These are phyloP conservation scores for Ochropacha duplaris DNA, from an alignment of 2,888 invertebrate species.

Conservation along the genomic window DNA sequence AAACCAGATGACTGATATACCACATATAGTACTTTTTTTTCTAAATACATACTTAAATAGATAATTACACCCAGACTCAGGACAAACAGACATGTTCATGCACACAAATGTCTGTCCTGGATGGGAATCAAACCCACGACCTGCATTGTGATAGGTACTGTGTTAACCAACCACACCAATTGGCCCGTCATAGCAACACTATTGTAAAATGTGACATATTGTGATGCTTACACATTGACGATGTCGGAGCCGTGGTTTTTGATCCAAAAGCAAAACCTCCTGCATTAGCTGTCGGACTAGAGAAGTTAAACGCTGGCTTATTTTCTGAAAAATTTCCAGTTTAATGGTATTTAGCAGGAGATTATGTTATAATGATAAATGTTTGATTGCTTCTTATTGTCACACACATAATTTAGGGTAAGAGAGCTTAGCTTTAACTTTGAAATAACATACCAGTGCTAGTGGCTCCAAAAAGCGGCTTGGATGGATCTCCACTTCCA, in stretches of 20 bases:
- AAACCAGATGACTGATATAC: too few species aligned
- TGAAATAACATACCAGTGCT: conserved; percentile 37
- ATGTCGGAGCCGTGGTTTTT: conserved; percentile 55
- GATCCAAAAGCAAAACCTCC: conserved; percentile 60
- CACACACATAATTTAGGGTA: neutral
- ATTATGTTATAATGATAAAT: neutral
- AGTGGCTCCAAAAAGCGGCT: conserved; percentile 53
- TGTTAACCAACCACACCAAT: too few species aligned
- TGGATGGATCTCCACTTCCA: conserved; percentile 70
- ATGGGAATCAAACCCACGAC: too few species aligned
- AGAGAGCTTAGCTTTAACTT: neutral
- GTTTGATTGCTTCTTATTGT: neutral
- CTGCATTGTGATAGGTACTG: too few species aligned
- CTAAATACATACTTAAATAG: too few species aligned
- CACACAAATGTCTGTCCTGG: too few species aligned
- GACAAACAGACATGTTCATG: too few species aligned
- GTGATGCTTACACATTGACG: conserved; percentile 56
- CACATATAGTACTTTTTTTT: too few species aligned
- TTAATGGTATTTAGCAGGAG: neutral
- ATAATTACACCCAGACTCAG: too few species aligned
- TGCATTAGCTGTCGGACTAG: conserved; percentile 43
- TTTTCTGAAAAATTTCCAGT: conserved; percentile 38
- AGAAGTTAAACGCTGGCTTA: conserved; percentile 52
- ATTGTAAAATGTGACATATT: neutral
- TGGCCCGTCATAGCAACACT: too few species aligned